Percentiles rank a stretch among this genome's conserved stretches.
Conservation (phyloP, 1,140 invertebrate genomes). For the Drosophila leontia region DNA sequence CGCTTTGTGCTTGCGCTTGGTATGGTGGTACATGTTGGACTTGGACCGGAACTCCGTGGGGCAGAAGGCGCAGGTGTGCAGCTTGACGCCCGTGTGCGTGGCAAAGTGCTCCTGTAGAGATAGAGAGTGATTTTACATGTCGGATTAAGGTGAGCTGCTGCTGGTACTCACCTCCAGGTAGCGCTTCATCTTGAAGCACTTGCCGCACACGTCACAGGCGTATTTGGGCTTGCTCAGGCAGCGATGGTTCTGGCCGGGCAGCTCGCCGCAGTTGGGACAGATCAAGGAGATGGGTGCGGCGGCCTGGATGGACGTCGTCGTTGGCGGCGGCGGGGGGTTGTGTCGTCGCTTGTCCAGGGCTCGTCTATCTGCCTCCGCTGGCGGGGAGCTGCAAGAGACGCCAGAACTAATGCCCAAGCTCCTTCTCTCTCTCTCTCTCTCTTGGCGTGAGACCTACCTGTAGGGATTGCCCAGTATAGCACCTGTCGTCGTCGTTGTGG, state of each 20-base stretch:
- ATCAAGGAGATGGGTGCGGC: slow-evolving; percentile 16
- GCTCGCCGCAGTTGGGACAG: slow-evolving; percentile 59
- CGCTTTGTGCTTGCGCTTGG: slow-evolving; percentile 75
- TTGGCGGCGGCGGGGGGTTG: slow-evolving; percentile 1
- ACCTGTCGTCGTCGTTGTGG: slow-evolving; percentile 6
- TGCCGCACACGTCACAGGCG: slow-evolving; percentile 72
- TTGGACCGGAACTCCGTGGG: slow-evolving; percentile 78
- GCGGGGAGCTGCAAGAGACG: slow-evolving; percentile 2
- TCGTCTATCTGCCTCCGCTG: slow-evolving; percentile 39
- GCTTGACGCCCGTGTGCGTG: slow-evolving; percentile 81
- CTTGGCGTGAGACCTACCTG: slow-evolving; percentile 26
- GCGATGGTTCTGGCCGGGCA: slow-evolving; percentile 59
- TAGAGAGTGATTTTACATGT: too few species aligned
- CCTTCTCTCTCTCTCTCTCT: neutral
- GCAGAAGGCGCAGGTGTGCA: slow-evolving; percentile 83
- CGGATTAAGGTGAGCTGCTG: neutral
- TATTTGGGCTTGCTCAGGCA: slow-evolving; percentile 68
- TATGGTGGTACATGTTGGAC: slow-evolving; percentile 84
- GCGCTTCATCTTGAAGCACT: slow-evolving; percentile 74
- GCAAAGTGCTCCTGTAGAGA: slow-evolving; percentile 77
- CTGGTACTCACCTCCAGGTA: slow-evolving; percentile 60
- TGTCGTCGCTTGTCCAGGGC: slow-evolving; percentile 57
- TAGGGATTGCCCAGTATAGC: slow-evolving; percentile 3
- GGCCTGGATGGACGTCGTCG: slow-evolving; percentile 3
- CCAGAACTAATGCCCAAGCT: neutral